Evolutionary conservation across 2,888 invertebrate species (phyloP), one percentile per base, ranked within the genome.

Genomic region (Cantharis flavilabris): DNA sequence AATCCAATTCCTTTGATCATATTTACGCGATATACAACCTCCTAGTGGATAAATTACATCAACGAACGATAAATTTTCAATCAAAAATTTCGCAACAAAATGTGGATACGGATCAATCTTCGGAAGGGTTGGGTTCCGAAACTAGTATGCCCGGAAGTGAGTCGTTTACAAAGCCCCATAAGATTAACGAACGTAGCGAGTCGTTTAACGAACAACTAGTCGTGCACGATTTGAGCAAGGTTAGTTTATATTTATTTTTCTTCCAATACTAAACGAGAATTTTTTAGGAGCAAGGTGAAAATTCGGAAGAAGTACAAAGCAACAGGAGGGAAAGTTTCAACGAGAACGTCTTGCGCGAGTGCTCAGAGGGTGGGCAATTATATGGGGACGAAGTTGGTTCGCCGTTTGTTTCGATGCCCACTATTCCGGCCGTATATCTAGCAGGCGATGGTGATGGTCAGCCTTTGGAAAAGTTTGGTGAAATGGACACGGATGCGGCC

Each of bases 1-100:
- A 94, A 85, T 94, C 94, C 83, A 93, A 95, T 84, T 92, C 95
- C 4, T 98, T 96, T 88, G 97, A 98, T 89, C 97, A 97, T 89
- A 95, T 97, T 83, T 96, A 96, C 83, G 98, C 98, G 81, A 97
- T 98, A 84, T 98, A 98, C 88, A 96, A 97, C 88, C 90, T 98
- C 80, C 91, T 98, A 67, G 92, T 95, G 85, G 97, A 98, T 88
- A 95, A 95, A 86, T 86, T 96, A 78, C 91, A 91, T 83, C 89
- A 90, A 83, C 88, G 90, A 74, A 89, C 88, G 20, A 86, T 89
- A 67, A 88, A 87, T 78, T 86, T 92, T 84, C 91, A 92, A 78
- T 90, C 91, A 69, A 88, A 87, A 7, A 89, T 90, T 13, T 88
- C 89, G 74, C 89, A 90, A 83, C 88, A 90, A 82, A 88, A 88